Conservation (phyloP, 2,888 invertebrate genomes). For the Cacoxenus indagator region DNA sequence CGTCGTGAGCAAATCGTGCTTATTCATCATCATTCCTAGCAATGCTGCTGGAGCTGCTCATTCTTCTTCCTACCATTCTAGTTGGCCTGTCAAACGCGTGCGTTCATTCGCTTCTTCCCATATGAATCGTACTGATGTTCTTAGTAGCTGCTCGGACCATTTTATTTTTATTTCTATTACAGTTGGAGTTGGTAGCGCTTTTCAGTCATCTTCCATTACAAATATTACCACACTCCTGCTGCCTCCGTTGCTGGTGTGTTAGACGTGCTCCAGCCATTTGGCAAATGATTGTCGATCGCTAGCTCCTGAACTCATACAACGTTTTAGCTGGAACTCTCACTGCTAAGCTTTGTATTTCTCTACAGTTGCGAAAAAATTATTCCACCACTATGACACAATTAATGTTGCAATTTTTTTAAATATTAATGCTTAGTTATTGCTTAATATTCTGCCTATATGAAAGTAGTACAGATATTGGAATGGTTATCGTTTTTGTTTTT, state of each 20-base stretch:
- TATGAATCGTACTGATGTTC: background rate
- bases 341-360: too few relatives aligned
- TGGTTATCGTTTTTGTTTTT: background rate
- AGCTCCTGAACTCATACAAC: slow-evolving; percentile 10
- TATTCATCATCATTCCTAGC: slow-evolving; percentile 37
- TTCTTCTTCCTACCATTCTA: background rate
- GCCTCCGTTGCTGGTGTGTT: slow-evolving; percentile 52
- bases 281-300: slow-evolving; percentile 68
- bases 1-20: slow-evolving; percentile 34
- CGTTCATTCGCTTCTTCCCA: too few relatives aligned
- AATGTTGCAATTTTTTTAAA: too few relatives aligned
- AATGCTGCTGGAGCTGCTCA: background rate
- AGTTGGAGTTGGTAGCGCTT: slow-evolving; percentile 19
- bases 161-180: slow-evolving; percentile 27
- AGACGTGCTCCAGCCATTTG: slow-evolving; percentile 67
- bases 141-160: slow-evolving; percentile 19
- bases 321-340: background rate
- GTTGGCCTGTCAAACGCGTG: too few relatives aligned
- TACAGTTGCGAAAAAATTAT: too few relatives aligned
- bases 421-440: too few relatives aligned
- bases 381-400: too few relatives aligned
- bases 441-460: too few relatives aligned
- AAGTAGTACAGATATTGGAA: too few relatives aligned
- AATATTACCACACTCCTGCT: slow-evolving; percentile 10
- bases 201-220: background rate